phyloP scores from a whole-genome alignment of 92 coral and sea anemone species.

The Pocillopora meandrina region DNA sequence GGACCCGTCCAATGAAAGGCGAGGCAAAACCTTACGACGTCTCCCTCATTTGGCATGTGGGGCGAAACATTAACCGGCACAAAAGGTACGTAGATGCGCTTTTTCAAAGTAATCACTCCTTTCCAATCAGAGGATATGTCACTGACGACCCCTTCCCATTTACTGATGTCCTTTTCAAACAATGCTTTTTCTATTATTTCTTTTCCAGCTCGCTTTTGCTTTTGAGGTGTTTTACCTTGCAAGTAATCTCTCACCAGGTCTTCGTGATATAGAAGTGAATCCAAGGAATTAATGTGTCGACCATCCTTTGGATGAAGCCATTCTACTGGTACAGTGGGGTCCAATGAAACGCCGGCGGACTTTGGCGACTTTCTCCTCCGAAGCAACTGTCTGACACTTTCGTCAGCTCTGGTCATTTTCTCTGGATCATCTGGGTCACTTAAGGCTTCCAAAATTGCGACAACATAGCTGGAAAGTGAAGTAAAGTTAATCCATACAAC shows the following conservation, averaged over 20 bases:
- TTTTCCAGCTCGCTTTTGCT: slow-evolving; percentile 42
- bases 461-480: slow-evolving; percentile 62
- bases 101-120: slow-evolving; percentile 67
- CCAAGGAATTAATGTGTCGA: slow-evolving; percentile 71
- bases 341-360: slow-evolving; percentile 41
- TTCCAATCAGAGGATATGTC: slow-evolving; percentile 68
- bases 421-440: slow-evolving; percentile 73
- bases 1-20: slow-evolving; percentile 82
- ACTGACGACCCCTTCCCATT: slow-evolving; percentile 77
- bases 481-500: too few species aligned
- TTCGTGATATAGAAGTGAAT: slow-evolving; percentile 67
- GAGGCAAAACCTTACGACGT: slow-evolving; percentile 64
- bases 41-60: slow-evolving; percentile 72
- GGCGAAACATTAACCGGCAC: slow-evolving; percentile 73
- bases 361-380: slow-evolving; percentile 49
- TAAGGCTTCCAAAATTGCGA: slow-evolving; percentile 67
- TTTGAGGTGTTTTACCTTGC: slow-evolving; percentile 3
- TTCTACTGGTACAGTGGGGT: slow-evolving; percentile 65
- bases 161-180: slow-evolving; percentile 43
- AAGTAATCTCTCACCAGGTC: slow-evolving; percentile 59
- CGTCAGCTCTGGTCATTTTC: slow-evolving; percentile 60
- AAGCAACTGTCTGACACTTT: slow-evolving; percentile 43
- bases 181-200: slow-evolving; percentile 74
- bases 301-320: slow-evolving; percentile 75
- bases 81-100: slow-evolving; percentile 61